Evolutionary conservation across 1,140 invertebrate genomes (phyloP).

Genomic region (Samia ricini): DNA sequence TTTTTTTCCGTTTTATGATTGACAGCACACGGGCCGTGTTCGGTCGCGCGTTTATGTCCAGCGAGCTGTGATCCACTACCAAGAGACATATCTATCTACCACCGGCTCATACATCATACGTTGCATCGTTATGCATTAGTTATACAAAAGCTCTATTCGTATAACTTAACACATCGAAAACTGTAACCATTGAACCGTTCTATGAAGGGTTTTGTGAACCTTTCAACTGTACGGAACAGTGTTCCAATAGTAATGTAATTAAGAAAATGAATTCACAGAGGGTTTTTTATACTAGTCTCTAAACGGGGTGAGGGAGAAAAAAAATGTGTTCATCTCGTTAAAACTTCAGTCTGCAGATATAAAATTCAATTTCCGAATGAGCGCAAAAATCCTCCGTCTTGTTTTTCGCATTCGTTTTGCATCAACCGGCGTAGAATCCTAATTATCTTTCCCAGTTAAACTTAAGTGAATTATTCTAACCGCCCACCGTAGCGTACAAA

Average conservation of each 20-base stretch:
- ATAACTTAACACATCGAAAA: constrained; percentile 28
- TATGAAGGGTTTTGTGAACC: constrained; percentile 23
- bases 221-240: constrained; percentile 14
- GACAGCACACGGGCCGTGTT: constrained; percentile 72
- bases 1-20: constrained; percentile 74
- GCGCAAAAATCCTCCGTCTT: constrained; percentile 71
- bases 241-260: constrained; percentile 42
- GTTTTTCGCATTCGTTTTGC: constrained; percentile 76
- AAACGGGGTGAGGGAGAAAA: constrained; percentile 56
- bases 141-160: constrained; percentile 37
- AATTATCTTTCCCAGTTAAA: constrained; percentile 77
- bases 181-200: constrained; percentile 36
- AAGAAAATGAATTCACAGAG: constrained; percentile 48
- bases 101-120: constrained; percentile 51
- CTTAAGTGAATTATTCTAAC: constrained; percentile 76
- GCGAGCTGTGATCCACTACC: constrained; percentile 59
- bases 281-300: constrained; percentile 54
- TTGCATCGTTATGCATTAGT: constrained; percentile 56
- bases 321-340: constrained; percentile 64
- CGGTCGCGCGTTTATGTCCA: constrained; percentile 68
- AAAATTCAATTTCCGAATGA: constrained; percentile 77
- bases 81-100: constrained; percentile 64
- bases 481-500: constrained; percentile 73
- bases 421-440: constrained; percentile 76
- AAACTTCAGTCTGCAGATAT: constrained; percentile 75